Conservation (phyloP, 2,797 vertebrate genomes). For the Ctenochaetus hawaiiensis region DNA sequence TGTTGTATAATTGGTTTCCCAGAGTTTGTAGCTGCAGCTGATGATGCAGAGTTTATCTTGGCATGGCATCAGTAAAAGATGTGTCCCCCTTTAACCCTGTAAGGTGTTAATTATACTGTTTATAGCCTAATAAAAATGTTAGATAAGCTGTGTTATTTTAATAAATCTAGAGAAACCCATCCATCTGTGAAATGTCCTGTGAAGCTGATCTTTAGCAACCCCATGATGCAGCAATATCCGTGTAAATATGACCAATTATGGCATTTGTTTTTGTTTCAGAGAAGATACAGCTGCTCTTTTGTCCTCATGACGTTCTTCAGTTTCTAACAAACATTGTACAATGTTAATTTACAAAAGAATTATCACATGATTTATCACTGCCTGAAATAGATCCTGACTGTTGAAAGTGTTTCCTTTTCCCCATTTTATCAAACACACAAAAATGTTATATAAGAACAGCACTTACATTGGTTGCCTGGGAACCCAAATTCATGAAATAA, state of each 20-base stretch:
- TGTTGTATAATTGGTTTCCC: slow-evolving; percentile 42
- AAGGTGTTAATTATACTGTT: slow-evolving; percentile 19
- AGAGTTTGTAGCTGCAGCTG: slow-evolving; percentile 5
- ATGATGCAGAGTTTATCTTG: background rate
- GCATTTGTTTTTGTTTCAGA: background rate
- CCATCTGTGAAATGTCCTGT: background rate
- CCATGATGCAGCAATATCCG: background rate
- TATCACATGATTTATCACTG: background rate
- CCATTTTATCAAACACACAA: no score
- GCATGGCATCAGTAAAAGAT: background rate
- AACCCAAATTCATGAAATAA: background rate
- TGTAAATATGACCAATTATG: background rate
- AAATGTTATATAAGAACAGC: background rate
- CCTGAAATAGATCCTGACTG: background rate
- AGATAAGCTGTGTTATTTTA: background rate
- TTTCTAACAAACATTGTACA: background rate
- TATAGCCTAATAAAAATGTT: slow-evolving; percentile 10
- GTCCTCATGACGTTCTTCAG: background rate
- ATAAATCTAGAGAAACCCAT: background rate
- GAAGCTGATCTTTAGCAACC: background rate
- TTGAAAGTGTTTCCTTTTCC: background rate
- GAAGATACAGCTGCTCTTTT: slow-evolving; percentile 1
- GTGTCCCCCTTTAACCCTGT: background rate
- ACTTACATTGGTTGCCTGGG: background rate
- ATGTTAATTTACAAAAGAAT: background rate